Evolutionary conservation across 2,113 vertebrate genomes (phyloP).

Genomic region (Perognathus longimembris): DNA sequence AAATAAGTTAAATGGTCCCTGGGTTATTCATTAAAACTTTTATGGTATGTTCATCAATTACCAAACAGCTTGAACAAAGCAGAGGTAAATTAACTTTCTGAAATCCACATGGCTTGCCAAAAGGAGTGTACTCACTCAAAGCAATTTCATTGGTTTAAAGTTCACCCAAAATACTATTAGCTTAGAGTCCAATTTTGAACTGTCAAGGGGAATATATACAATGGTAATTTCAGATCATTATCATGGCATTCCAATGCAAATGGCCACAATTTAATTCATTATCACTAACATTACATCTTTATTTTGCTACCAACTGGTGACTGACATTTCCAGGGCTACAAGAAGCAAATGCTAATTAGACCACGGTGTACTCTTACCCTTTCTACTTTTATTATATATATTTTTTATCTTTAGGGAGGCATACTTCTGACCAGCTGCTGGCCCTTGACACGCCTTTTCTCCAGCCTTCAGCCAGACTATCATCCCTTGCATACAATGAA

Average conservation of each 20-base stretch:
- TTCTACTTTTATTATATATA: constrained; percentile 81
- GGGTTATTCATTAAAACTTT: constrained; percentile 88
- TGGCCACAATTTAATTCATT: constrained; percentile 91
- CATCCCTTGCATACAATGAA: constrained; percentile 21
- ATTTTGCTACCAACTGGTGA: constrained; percentile 91
- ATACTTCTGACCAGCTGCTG: constrained; percentile 73
- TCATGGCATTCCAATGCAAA: constrained; percentile 91
- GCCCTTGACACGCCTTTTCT: constrained; percentile 45
- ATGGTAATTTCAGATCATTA: constrained; percentile 90
- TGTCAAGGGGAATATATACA: constrained; percentile 90
- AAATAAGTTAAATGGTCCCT: constrained; percentile 87
- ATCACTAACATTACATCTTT: constrained; percentile 90
- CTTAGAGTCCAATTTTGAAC: constrained; percentile 89
- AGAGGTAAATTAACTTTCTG: constrained; percentile 89
- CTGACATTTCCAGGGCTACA: constrained; percentile 89
- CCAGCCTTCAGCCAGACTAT: constrained; percentile 9
- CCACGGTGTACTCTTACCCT: constrained; percentile 87
- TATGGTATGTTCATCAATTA: constrained; percentile 88
- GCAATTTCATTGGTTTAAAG: constrained; percentile 88
- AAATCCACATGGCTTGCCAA: constrained; percentile 85
- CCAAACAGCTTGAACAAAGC: constrained; percentile 89
- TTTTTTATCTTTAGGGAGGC: constrained; percentile 76
- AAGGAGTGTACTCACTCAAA: constrained; percentile 84
- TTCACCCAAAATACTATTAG: constrained; percentile 89
- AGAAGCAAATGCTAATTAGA: constrained; percentile 90